These are phyloP conservation scores for Oithona nana DNA, from an alignment of 2,888 invertebrate genomes.

Conservation along the genomic window DNA sequence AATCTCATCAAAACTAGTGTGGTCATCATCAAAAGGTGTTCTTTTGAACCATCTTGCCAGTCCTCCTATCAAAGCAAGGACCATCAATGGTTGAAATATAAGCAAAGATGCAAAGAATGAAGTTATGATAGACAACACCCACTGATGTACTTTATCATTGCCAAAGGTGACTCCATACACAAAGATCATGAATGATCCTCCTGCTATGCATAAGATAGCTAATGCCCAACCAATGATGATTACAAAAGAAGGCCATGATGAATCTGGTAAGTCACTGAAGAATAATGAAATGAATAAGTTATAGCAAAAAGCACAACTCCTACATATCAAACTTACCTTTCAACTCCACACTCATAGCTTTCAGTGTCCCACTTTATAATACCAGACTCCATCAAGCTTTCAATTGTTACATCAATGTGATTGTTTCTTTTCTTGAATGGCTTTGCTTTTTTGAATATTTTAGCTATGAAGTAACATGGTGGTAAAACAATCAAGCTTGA, in stretches of 20 bases:
- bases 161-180: slow-evolving; percentile 29
- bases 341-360: too few species aligned
- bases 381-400: too few species aligned
- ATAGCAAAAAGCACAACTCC: too few species aligned
- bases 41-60: slow-evolving; percentile 23
- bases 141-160: slow-evolving; percentile 30
- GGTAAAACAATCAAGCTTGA: slow-evolving; percentile 31
- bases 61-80: slow-evolving; percentile 18
- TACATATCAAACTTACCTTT: too few species aligned
- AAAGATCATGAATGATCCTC: neutral
- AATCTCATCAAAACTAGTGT: slow-evolving; percentile 25
- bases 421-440: neutral
- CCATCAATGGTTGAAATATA: slow-evolving; percentile 31
- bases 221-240: neutral
- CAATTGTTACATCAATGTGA: neutral
- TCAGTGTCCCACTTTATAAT: too few species aligned
- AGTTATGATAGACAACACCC: slow-evolving; percentile 32
- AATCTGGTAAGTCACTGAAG: neutral
- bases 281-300: neutral
- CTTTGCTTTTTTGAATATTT: slow-evolving; percentile 29
- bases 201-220: neutral
- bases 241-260: neutral
- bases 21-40: slow-evolving; percentile 22
- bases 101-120: slow-evolving; percentile 32
- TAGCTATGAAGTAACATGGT: slow-evolving; percentile 29